phyloP scores from a whole-genome alignment of 2,113 vertebrate species.

The Girardinichthys multiradiatus region DNA sequence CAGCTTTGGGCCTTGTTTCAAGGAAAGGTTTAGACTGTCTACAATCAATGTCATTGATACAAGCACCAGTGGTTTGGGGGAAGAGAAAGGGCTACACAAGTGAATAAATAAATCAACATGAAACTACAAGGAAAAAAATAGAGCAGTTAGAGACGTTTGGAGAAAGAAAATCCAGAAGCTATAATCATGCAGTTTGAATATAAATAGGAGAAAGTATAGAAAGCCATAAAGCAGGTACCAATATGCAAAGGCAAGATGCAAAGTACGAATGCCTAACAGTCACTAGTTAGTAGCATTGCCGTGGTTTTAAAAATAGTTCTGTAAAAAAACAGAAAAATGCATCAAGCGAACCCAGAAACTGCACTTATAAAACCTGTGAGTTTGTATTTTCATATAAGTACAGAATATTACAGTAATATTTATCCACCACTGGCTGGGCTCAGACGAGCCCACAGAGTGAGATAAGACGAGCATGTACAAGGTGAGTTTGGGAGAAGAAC shows the following conservation, averaged over 20 bases:
- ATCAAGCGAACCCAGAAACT: constrained; percentile 43
- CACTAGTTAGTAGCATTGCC: constrained; percentile 64
- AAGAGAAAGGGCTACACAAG: constrained; percentile 40
- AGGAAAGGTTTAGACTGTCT: constrained; percentile 2
- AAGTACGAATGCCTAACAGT: constrained; percentile 67
- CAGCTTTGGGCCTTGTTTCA: constrained; percentile 26
- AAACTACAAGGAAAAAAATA: constrained; percentile 43
- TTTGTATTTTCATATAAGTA: constrained; percentile 45
- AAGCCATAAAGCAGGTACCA: constrained; percentile 64
- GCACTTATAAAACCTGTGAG: constrained; percentile 34
- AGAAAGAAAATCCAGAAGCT: constrained; percentile 48
- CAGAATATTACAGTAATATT: constrained; percentile 61
- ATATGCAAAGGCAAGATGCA: constrained; percentile 63
- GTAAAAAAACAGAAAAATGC: constrained; percentile 12
- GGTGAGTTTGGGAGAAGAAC: constrained; percentile 28
- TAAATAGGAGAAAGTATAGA: constrained; percentile 67
- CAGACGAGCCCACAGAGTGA: constrained; percentile 16
- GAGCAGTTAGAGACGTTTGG: constrained; percentile 37
- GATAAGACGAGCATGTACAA: constrained; percentile 53
- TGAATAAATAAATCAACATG: constrained; percentile 80
- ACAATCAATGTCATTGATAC: constrained; percentile 33
- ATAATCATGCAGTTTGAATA: constrained; percentile 66
- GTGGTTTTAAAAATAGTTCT: constrained; percentile 52
- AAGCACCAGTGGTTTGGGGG: constrained; percentile 40
- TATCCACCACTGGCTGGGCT: constrained; percentile 41